Evolutionary conservation across 2,888 invertebrate genomes (phyloP).

Genomic region (Epirrhoe alternata): DNA sequence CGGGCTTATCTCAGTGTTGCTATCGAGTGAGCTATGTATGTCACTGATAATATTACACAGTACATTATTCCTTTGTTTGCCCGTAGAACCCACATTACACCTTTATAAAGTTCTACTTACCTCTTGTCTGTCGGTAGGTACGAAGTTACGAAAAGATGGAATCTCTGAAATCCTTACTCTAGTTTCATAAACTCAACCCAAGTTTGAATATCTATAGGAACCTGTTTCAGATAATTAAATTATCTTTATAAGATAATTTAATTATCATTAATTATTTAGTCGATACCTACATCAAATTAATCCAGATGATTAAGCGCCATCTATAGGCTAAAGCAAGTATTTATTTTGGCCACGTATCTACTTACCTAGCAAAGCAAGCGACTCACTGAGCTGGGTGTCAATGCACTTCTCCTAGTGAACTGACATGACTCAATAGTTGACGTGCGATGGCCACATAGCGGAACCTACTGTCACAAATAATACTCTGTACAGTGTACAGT

Average conservation of each 20-base stretch:
- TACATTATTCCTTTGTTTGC: conserved; percentile 64
- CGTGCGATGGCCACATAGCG: conserved; percentile 51
- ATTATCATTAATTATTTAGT: too few relatives aligned
- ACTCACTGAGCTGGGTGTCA: conserved; percentile 55
- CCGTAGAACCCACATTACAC: conserved; percentile 59
- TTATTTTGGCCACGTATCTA: conserved; percentile 48
- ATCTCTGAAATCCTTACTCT: background rate
- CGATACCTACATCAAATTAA: too few relatives aligned
- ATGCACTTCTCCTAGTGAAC: conserved; percentile 59
- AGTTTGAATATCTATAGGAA: too few relatives aligned
- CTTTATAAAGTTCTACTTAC: conserved; percentile 36
- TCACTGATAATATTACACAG: conserved; percentile 69
- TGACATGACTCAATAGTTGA: conserved; percentile 57
- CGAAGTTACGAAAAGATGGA: conserved; percentile 2
- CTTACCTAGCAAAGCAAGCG: conserved; percentile 24
- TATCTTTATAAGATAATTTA: too few relatives aligned
- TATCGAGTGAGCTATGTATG: conserved; percentile 78
- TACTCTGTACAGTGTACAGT: conserved; percentile 28
- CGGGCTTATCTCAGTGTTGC: conserved; percentile 70
- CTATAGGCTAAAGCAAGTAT: conserved; percentile 34
- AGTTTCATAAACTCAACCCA: background rate
- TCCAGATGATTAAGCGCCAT: background rate
- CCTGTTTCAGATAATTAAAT: too few relatives aligned
- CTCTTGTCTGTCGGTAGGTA: too few relatives aligned
- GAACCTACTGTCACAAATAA: conserved; percentile 50